These are phyloP conservation scores for Cyphomyrus discorhynchus DNA, from an alignment of 2,113 vertebrate genomes.

Conservation along the genomic window DNA sequence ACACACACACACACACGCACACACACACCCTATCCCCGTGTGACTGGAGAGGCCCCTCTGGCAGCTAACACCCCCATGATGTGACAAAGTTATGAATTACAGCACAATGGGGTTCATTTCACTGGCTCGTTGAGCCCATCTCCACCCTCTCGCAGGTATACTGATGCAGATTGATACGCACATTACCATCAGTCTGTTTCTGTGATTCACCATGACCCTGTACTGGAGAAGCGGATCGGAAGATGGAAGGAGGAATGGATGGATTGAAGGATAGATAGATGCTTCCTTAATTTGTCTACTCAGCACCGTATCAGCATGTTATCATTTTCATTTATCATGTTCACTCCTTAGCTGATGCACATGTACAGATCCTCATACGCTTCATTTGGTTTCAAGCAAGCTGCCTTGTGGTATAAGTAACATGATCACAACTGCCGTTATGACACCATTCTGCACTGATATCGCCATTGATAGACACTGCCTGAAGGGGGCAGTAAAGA, in stretches of 20 bases:
- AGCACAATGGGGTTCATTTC: neutral
- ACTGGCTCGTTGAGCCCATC: neutral
- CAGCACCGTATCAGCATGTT: neutral
- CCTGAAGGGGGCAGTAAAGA: neutral
- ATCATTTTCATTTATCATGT: neutral
- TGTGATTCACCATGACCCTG: neutral
- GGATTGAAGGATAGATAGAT: neutral
- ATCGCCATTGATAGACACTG: neutral
- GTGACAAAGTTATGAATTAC: slow-evolving; percentile 2
- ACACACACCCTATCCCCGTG: neutral
- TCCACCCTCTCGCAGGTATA: neutral
- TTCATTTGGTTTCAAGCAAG: neutral
- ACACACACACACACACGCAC: neutral
- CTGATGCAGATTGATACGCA: neutral
- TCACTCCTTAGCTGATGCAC: neutral
- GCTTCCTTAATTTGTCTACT: neutral
- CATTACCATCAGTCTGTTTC: neutral
- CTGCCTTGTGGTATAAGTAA: neutral
- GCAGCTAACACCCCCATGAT: neutral
- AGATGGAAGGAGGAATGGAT: neutral
- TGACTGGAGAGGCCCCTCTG: neutral
- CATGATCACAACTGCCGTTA: neutral
- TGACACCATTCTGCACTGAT: neutral
- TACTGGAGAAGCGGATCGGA: neutral
- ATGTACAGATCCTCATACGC: neutral